Evolutionary conservation across 2,113 vertebrate genomes (phyloP), one percentile per base, ranked within the genome.

Genomic region (Leucosticte australis): DNA sequence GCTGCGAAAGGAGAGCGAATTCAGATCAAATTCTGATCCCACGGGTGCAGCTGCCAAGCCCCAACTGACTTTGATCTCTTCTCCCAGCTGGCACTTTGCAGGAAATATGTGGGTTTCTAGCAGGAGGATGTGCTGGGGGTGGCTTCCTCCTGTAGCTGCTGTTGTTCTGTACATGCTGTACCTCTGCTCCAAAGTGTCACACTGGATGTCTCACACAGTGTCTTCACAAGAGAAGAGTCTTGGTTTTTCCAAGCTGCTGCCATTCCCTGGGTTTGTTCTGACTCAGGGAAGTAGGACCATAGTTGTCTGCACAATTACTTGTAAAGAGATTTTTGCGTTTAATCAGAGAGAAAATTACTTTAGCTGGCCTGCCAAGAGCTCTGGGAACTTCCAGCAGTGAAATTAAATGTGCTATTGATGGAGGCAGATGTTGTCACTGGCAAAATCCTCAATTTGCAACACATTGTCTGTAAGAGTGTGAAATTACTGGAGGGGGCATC

Each of bases 61-160:
- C 37, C 9, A 7, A 6, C 37, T 88, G 71, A 13, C 87, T 92
- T 86, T 88, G 79, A 80, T 89, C 60, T 79, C 31, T 64, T 80
- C 49, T 89, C 57, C 69, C 49, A 78, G 81, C 70, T 76, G 81
- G 78, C 33, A 52, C 7, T 95, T 82, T 15, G 49, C 62, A 79
- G 93, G 88, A 93, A 95, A 64, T 77, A 68, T 26, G 57, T 69
- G 67, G 35, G 81, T 92, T 95, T 89, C 78, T 49, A 68, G 35
- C 57, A 59, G 73, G 30, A 73, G 10, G 24, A 1, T 33, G 12
- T 4, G 9, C 23, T 70, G 77, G 68, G 65, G 62, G 41, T 86
- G 55, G 87, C 70, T 87, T 78, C 65, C 47, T 68, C 50, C 39
- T 28, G 20, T 44, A 60, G 50, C 87, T 76, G 46, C 41, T 56